Evolutionary conservation across 2,113 vertebrate species (phyloP).

Genomic region (Morone saxatilis): DNA sequence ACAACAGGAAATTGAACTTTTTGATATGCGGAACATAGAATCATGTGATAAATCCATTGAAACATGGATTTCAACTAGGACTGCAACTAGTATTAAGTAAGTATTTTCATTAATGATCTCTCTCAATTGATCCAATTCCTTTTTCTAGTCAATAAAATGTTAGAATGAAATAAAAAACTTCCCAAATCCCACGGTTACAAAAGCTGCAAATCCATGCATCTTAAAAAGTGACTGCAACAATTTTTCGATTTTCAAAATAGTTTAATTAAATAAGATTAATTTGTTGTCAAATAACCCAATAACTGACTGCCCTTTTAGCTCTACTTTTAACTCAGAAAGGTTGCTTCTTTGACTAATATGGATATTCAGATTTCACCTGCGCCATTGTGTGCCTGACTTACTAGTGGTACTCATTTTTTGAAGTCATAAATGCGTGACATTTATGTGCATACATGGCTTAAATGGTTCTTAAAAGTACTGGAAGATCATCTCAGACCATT

Average conservation of each 20-base stretch:
- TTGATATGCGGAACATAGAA: neutral
- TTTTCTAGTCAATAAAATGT: neutral
- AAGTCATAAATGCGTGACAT: neutral
- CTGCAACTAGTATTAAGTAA: neutral
- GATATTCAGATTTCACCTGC: too few species aligned
- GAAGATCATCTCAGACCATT: neutral
- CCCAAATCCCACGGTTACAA: too few species aligned
- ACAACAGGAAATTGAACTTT: neutral
- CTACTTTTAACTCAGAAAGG: too few species aligned
- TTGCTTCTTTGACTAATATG: too few species aligned
- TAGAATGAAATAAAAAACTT: neutral
- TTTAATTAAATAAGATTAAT: too few species aligned
- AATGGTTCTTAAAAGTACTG: neutral
- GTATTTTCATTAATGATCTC: neutral
- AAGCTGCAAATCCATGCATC: too few species aligned
- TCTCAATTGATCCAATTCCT: too few species aligned
- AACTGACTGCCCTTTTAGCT: too few species aligned
- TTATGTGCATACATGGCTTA: neutral
- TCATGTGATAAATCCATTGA: too few species aligned
- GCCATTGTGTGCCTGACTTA: too few species aligned
- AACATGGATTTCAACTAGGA: neutral
- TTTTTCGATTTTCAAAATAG: neutral
- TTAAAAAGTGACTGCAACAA: neutral
- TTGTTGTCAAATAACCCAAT: too few species aligned
- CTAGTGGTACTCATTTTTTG: too few species aligned